Conservation (phyloP, 2,113 vertebrate genomes). For the Hyaena hyaena region DNA sequence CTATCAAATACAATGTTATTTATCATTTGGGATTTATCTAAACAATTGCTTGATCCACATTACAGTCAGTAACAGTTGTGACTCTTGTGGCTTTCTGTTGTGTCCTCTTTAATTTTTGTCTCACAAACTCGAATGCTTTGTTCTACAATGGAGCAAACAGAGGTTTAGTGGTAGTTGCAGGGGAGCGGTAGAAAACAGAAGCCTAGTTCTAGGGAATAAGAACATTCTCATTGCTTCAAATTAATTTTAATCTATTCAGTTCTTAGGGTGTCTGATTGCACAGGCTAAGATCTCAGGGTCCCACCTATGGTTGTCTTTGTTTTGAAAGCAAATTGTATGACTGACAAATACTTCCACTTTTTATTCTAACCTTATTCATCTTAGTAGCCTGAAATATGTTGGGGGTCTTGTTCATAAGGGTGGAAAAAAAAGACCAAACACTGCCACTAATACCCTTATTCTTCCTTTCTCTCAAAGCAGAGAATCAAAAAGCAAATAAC, state of each 20-base stretch:
- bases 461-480: not conserved
- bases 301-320: not conserved
- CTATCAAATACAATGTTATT: not conserved
- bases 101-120: constrained; percentile 13
- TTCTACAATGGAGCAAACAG: not conserved
- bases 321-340: not conserved
- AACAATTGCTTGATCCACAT: not conserved
- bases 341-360: not conserved
- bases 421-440: not conserved
- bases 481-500: constrained; percentile 44
- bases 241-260: not conserved
- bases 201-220: not conserved
- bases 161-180: not conserved
- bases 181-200: not conserved
- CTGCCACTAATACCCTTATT: not conserved
- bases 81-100: not conserved
- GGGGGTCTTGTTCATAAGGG: not conserved
- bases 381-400: not conserved
- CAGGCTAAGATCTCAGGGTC: not conserved
- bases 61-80: not conserved
- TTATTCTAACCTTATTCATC: not conserved
- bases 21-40: not conserved
- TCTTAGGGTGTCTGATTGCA: not conserved
- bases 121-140: not conserved
- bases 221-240: not conserved